Base-by-base conservation (phyloP, 2,113 vertebrate species). In the Coturnix japonica region DNA sequence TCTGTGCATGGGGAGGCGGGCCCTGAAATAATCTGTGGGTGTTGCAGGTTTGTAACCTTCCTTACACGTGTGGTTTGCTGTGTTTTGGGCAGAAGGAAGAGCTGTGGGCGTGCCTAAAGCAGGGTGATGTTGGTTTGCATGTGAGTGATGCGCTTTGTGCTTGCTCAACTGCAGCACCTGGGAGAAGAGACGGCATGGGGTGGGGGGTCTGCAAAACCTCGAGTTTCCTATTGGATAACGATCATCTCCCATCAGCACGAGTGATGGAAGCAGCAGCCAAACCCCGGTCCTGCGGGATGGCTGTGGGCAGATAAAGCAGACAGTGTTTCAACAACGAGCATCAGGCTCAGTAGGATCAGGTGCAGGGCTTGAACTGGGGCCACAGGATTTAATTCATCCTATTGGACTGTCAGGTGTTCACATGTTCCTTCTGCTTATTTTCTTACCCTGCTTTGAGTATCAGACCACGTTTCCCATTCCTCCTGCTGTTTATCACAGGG, bases 21-120 rank as follows among this genome's bases (percentile, higher is more conserved):
- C 47, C 41, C 0, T 0, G 1, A 0, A 13, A 4, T 23, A 3
- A 1, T 4, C 0, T 77, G 37, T 37, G 37, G 37, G 37, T 37
- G 8, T 6, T 3, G 2, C 0, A 17, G 49, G 20, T 17, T 4
- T 43, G 19, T 0, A 22, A 3, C 71, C 1, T 70, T 49, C 8
- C 56, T 1, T 1, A 23, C 53, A 0, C 0, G 0, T 13, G 7
- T 1, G 0, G 3, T n/a, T 16, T 11, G 56, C 2, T 1, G 54
- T 0, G 3, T 31, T 44, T 3, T 0, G 44, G 74, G 63, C 26
- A 7, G 46, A 1, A 43, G 47, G 84, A 51, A 7, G 66, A 47
- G 66, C 0, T 0, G 3, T 2, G 67, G 71, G n/a, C 0, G 0
- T n/a, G 77, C 39, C 31, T 7, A 70, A 2, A 14, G 51, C 0